Conservation (phyloP, 2,888 invertebrate genomes). For the Leptinotarsa peninsularis region DNA sequence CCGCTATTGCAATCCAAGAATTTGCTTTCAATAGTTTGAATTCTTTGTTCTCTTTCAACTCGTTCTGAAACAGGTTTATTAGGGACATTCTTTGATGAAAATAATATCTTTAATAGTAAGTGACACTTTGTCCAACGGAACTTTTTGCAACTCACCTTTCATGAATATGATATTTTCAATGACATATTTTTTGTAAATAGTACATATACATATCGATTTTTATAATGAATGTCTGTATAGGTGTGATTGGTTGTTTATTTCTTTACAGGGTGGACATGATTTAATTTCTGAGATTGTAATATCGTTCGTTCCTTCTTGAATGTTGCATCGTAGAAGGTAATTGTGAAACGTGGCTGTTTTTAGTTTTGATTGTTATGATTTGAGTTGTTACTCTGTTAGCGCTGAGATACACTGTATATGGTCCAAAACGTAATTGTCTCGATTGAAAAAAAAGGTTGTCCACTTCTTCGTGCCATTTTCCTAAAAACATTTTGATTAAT, state of each 20-base stretch:
- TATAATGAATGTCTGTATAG: conserved; percentile 50
- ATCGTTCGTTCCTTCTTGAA: conserved; percentile 1
- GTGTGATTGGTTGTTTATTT: conserved; percentile 58
- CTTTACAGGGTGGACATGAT: conserved; percentile 30
- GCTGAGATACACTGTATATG: conserved; percentile 44
- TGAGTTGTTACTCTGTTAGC: conserved; percentile 55
- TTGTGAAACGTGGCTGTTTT: conserved; percentile 62
- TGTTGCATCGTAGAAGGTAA: conserved; percentile 43
- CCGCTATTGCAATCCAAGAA: conserved; percentile 24
- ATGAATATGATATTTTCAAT: conserved; percentile 35
- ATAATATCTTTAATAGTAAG: conserved; percentile 7
- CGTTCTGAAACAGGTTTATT: conserved; percentile 18
- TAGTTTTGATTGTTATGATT: conserved; percentile 58
- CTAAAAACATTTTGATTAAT: background rate
- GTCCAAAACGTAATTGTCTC: conserved; percentile 43
- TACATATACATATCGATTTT: conserved; percentile 54
- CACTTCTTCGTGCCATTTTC: conserved; percentile 24
- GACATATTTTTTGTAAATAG: conserved; percentile 51
- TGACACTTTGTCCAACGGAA: conserved; percentile 7
- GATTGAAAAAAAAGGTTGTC: conserved; percentile 19
- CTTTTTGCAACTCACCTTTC: conserved; percentile 35
- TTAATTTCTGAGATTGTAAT: conserved; percentile 14
- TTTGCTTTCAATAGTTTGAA: conserved; percentile 34
- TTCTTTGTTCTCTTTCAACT: conserved; percentile 21
- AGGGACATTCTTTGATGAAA: conserved; percentile 12